Evolutionary conservation across 2,888 invertebrate species (phyloP), one percentile per base, ranked within the genome.

Genomic region (Metellina segmentata): DNA sequence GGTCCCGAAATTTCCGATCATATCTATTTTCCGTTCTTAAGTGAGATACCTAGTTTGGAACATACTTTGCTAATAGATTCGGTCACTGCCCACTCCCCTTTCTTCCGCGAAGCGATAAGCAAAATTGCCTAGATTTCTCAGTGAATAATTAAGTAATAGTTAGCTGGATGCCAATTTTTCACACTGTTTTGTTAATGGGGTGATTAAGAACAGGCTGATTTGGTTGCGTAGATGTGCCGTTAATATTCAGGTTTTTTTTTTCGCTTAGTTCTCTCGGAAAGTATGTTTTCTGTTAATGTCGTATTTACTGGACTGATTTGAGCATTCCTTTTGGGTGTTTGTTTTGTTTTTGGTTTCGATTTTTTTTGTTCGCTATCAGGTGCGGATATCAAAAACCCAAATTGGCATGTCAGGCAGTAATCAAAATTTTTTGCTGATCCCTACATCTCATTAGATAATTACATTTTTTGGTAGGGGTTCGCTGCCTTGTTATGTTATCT

Each of bases 21-120:
- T 89, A 89, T 89, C 89, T 89, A 81, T 89, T 89, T 89, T 89
- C 82, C 51, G 89, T 89, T 82, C 89, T 89, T 89, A 89, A 89
- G 89, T 70, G 82, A 89, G 89, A 82, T 75, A 69, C 88, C 81
- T 49, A 72, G 19, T 34, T n/a, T 49, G 11, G 61, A 75, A 16
- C 81, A 11, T 34, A 53, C 72, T 49, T 19, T 20, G 77, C 77
- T 89, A 89, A 89, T 89, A 89, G 82, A 89, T 89, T 89, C 89
- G 70, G 52, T 74, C 70, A 53, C 81, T 89, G 4, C 34, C 34
- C 70, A 70, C 69, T 53, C 34, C 70, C 77, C 69, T 53, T 34
- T 51, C 61, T 61, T 69, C 74, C 70, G 77, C 16, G 20, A 34
- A 19, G 34, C 82, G 89, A 89, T 89, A 89, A 89, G 89, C 89